Percentiles rank a stretch among this genome's conserved stretches.
phyloP scores from a whole-genome alignment of 2,888 invertebrate species.

The Oscheius sp. region DNA sequence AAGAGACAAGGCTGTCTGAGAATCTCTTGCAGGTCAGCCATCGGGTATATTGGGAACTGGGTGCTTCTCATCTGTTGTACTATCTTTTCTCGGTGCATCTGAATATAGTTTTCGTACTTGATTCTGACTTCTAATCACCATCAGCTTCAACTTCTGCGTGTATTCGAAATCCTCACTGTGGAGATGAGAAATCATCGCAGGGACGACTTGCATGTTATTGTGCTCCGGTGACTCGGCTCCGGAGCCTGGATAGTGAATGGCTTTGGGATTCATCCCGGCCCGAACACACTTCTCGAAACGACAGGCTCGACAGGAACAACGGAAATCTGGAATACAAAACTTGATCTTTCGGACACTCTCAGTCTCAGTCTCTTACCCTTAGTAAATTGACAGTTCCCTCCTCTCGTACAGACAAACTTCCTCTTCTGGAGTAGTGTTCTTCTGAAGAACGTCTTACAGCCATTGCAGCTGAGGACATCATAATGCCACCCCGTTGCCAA shows the following conservation, averaged over 20 bases:
- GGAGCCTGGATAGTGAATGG: constrained; percentile 21
- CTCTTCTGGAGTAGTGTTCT: constrained; percentile 56
- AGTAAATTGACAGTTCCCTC: constrained; percentile 57
- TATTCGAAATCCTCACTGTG: constrained; percentile 29
- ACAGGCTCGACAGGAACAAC: constrained; percentile 61
- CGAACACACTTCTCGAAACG: constrained; percentile 58
- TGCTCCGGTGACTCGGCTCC: constrained; percentile 13
- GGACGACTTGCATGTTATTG: constrained; percentile 3
- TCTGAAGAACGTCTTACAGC: constrained; percentile 64
- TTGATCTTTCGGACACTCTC: not conserved
- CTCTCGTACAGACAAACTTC: constrained; percentile 53
- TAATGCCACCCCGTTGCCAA: constrained; percentile 66
- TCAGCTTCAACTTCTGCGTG: constrained; percentile 27
- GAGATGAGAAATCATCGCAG: constrained; percentile 12
- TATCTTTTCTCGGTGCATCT: constrained; percentile 33
- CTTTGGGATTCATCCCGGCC: constrained; percentile 57
- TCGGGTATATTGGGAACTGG: constrained; percentile 15
- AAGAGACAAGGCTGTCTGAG: constrained; percentile 27
- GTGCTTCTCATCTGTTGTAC: constrained; percentile 7
- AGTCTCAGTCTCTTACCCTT: constrained; percentile 47
- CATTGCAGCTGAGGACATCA: constrained; percentile 60
- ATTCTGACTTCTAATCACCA: not conserved
- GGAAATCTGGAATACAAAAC: constrained; percentile 49
- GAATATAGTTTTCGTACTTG: not conserved
- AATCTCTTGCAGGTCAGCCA: constrained; percentile 12